A percentile compares a stretch with the other conserved stretches of the same genome.
Evolutionary conservation across 2,113 vertebrate species (phyloP).

Genomic region (Tyrannus savana): DNA sequence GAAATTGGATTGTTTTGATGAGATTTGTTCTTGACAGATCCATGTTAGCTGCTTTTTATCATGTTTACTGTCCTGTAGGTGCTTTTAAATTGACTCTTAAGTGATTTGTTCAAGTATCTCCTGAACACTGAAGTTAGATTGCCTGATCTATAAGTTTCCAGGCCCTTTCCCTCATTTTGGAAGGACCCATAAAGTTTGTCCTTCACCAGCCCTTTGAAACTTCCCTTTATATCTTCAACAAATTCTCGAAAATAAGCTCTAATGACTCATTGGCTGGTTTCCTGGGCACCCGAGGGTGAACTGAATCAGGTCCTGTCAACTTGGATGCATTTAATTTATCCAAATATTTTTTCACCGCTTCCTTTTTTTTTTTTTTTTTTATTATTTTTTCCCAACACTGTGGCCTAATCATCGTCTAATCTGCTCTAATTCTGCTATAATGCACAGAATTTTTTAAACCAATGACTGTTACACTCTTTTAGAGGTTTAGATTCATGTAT

Average conservation of each 20-base stretch:
- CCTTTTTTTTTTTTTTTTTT: background rate
- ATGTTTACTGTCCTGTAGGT: constrained; percentile 21
- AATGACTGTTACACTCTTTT: background rate
- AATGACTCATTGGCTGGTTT: background rate
- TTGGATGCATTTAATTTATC: background rate
- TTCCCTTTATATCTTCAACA: background rate
- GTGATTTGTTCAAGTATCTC: background rate
- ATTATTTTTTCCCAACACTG: no score
- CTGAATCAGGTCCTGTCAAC: background rate
- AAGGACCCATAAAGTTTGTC: background rate
- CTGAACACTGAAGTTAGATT: background rate
- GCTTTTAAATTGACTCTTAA: constrained; percentile 22
- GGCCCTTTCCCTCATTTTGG: background rate
- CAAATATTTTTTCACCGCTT: background rate
- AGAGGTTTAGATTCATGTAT: background rate
- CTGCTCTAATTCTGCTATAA: background rate
- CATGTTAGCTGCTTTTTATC: constrained; percentile 40
- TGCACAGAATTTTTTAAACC: background rate
- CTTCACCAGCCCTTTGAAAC: background rate
- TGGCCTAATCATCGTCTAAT: background rate
- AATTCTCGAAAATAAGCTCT: background rate
- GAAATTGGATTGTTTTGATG: constrained; percentile 39
- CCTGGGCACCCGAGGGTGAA: background rate
- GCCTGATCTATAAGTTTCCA: background rate
- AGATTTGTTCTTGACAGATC: constrained; percentile 37